Conservation (phyloP, 2,888 invertebrate genomes). For the Creontiades dilutus region DNA sequence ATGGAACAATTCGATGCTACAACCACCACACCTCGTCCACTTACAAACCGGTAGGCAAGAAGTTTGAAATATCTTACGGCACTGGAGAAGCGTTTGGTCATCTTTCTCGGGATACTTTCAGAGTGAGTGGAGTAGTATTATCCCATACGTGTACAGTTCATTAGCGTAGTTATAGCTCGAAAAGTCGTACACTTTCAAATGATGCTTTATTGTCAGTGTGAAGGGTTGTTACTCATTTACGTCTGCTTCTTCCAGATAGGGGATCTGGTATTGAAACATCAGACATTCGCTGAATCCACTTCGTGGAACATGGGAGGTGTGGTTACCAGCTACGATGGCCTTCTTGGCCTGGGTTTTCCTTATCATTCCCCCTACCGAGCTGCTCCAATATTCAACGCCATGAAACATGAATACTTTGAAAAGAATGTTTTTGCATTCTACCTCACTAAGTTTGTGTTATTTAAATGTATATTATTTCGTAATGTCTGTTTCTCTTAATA, state of each 20-base stretch:
- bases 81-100: conserved; percentile 22
- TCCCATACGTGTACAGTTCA: too few relatives aligned
- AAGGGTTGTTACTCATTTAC: too few relatives aligned
- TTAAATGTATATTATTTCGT: too few relatives aligned
- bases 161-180: too few relatives aligned
- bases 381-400: conserved; percentile 23
- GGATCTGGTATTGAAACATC: conserved; percentile 20
- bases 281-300: conserved; percentile 38
- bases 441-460: neutral
- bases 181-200: too few relatives aligned
- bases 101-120: conserved; percentile 34
- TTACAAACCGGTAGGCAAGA: neutral
- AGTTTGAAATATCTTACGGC: neutral
- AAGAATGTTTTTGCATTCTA: conserved; percentile 25
- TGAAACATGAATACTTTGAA: neutral
- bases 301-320: neutral
- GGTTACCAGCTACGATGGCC: neutral
- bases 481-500: too few relatives aligned
- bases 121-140: neutral
- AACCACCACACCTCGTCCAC: neutral
- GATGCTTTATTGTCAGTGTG: too few relatives aligned
- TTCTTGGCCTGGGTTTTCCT: conserved; percentile 27
- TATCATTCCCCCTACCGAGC: neutral
- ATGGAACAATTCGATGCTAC: neutral
- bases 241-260: neutral